These are phyloP conservation scores for Archaeoteleia sp. DNA, from an alignment of 2,888 invertebrate genomes.

Conservation along the genomic window DNA sequence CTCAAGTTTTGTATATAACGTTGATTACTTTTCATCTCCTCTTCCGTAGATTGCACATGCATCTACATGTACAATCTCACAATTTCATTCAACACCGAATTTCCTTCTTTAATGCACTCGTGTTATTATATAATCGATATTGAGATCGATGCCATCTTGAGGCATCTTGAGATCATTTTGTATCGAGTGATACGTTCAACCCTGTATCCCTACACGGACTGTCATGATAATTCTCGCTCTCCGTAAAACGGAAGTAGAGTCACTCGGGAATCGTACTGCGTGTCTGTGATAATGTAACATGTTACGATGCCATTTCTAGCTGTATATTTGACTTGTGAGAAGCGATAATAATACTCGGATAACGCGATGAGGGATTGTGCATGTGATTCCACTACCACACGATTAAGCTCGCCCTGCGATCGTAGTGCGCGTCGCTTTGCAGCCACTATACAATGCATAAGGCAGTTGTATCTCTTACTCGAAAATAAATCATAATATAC, in stretches of 20 bases:
- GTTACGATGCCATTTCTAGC: slow-evolving; percentile 50
- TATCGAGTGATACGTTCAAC: slow-evolving; percentile 20
- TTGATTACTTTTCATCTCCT: slow-evolving; percentile 3
- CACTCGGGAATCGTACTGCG: slow-evolving; percentile 41
- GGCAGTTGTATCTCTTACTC: slow-evolving; percentile 26
- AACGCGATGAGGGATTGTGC: slow-evolving; percentile 33
- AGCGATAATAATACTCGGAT: slow-evolving; percentile 49
- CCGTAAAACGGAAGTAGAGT: slow-evolving; percentile 32
- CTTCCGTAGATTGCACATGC: too few species aligned
- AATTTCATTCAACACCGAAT: too few species aligned
- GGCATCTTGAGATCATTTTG: slow-evolving; percentile 6
- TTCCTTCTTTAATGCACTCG: slow-evolving; percentile 2
- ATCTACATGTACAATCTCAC: too few species aligned
- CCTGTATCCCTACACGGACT: neutral
- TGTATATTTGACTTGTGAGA: slow-evolving; percentile 51
- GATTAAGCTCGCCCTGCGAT: slow-evolving; percentile 25
- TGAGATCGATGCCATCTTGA: slow-evolving; percentile 1
- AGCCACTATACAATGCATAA: slow-evolving; percentile 25
- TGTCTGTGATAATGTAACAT: slow-evolving; percentile 44
- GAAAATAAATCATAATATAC: slow-evolving; percentile 27
- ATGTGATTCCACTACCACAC: slow-evolving; percentile 30
- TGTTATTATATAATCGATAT: slow-evolving; percentile 13
- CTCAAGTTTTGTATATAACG: neutral
- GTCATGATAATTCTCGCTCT: slow-evolving; percentile 31
- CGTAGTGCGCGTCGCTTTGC: slow-evolving; percentile 32